These are phyloP conservation scores for Halcyon badia DNA, from an alignment of 2,797 vertebrate species.

Conservation along the genomic window DNA sequence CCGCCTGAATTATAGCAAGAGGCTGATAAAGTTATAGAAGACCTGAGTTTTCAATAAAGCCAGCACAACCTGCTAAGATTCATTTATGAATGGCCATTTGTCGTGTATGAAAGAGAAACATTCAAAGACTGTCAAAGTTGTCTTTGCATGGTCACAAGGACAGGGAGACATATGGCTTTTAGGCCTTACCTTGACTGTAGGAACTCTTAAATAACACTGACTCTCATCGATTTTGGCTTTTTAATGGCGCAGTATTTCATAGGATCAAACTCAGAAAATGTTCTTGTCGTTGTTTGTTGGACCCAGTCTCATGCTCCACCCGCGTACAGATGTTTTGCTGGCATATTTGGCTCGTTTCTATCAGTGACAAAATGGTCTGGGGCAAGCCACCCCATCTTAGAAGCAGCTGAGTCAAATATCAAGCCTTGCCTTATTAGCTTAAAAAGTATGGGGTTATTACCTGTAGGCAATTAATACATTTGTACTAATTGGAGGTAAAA, in stretches of 20 bases:
- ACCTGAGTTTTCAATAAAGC: background rate
- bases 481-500: background rate
- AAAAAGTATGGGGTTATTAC: background rate
- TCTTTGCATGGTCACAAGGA: background rate
- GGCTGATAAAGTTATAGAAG: background rate
- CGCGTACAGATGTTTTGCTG: background rate
- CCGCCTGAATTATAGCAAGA: background rate
- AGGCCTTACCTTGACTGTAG: background rate
- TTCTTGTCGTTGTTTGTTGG: background rate
- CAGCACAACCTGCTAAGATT: background rate
- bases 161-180: background rate
- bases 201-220: conserved; percentile 19
- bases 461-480: background rate
- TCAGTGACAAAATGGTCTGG: background rate
- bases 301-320: background rate
- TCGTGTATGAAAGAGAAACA: background rate
- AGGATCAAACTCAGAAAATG: background rate
- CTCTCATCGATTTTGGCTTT: background rate
- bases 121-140: background rate
- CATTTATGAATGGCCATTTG: background rate
- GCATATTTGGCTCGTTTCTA: background rate
- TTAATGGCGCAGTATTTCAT: background rate
- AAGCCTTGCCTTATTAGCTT: background rate
- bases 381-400: background rate
- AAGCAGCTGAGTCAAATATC: background rate